These are phyloP conservation scores for Leptarthrus brevirostris DNA, from an alignment of 2,888 invertebrate genomes.

Conservation along the genomic window DNA sequence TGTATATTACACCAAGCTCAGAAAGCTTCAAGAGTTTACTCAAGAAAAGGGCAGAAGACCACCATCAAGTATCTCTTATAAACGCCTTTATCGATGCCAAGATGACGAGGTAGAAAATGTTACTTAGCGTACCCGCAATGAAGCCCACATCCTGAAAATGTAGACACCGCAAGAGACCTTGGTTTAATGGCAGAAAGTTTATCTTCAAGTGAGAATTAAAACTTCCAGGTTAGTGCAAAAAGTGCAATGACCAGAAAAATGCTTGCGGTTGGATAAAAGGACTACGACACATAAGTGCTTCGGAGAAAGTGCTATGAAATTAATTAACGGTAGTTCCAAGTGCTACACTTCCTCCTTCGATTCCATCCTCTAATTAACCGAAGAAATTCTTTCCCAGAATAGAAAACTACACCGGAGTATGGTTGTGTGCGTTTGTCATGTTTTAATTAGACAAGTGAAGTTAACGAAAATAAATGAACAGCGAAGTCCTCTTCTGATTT, in stretches of 20 bases:
- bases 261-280: not conserved
- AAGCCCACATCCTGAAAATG: too few species aligned
- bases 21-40: constrained; percentile 6
- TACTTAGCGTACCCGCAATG: not conserved
- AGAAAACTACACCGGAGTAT: too few species aligned
- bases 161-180: not conserved
- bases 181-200: not conserved
- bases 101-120: constrained; percentile 26
- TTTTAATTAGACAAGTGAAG: constrained; percentile 1
- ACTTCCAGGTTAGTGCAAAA: not conserved
- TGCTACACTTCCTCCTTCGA: not conserved
- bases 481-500: too few species aligned
- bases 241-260: constrained; percentile 26
- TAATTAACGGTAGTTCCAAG: not conserved
- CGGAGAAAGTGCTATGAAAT: constrained; percentile 20
- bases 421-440: not conserved
- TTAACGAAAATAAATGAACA: not conserved
- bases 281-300: not conserved
- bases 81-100: constrained; percentile 19
- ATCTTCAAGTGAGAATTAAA: not conserved
- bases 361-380: not conserved
- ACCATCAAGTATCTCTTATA: not conserved
- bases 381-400: too few species aligned
- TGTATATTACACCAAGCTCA: not conserved
- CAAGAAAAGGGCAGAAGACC: not conserved